Evolutionary conservation across 1,140 invertebrate species (phyloP), one percentile per base, ranked within the genome.

Genomic region (Pectinophora gossypiella): DNA sequence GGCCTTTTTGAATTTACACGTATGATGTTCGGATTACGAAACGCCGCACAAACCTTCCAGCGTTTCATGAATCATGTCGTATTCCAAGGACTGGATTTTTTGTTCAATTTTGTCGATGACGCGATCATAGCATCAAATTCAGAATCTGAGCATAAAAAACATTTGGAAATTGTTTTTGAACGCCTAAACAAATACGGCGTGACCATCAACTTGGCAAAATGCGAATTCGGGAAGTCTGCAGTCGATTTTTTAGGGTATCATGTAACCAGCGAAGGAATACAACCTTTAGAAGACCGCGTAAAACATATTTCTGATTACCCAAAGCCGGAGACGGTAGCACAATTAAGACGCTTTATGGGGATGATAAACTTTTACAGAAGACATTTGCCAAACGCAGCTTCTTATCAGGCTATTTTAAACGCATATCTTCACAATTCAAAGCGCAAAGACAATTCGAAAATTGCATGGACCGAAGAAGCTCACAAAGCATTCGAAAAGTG

Each of bases 1-100:
- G 35, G 35, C 5, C n/a, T 38, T 7, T 38, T 38, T n/a, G n/a
- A n/a, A n/a, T n/a, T n/a, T n/a, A 12, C 23, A 27, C 12, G 68
- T n/a, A n/a, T n/a, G n/a, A 48, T 49, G 10, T 88, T 89, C 49
- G 88, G 89, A 15, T 61, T 90, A 20, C 50, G 58, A 16, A 88
- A 87, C 57, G 86, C 85, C 3, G 35, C 35, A 3, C 35, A 38
- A 13, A 38, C 35, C n/a, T 38, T 38, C n/a, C 35, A 38, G n/a
- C n/a, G 3, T 91, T 90, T 58, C 84, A 90, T 61, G 89, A n/a
- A 74, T 87, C 19, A 89, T 90, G n/a, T n/a, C n/a, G n/a, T 89
- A 1, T 58, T 89, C 1, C 7, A 60, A 27, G 83, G 65, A 7
- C 58, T 78, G 6, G 27, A 49, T 13, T 49, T 36, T 49, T 42